These are phyloP conservation scores for Ophonus ardosiacus DNA, from an alignment of 2,888 invertebrate species.

Conservation along the genomic window DNA sequence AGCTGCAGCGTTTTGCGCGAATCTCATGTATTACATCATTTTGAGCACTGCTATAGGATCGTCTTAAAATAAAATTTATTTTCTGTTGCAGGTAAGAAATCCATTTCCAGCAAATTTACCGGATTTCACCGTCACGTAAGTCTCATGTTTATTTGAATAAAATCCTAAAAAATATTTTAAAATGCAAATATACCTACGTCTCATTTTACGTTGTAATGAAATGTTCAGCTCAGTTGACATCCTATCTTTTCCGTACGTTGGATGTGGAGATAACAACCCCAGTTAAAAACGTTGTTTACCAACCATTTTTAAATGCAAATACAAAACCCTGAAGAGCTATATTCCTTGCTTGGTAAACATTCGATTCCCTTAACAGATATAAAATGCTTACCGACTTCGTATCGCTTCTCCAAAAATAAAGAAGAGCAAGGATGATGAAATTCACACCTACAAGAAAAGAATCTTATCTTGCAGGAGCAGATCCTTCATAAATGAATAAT, in stretches of 20 bases:
- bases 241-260: not conserved
- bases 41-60: no score
- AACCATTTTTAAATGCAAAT: constrained; percentile 49
- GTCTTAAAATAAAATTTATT: not conserved
- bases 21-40: no score
- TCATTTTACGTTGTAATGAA: constrained; percentile 25
- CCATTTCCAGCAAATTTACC: not conserved
- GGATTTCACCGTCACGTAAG: constrained; percentile 4
- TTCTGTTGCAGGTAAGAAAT: constrained; percentile 8
- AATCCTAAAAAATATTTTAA: constrained; percentile 18
- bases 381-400: constrained; percentile 31
- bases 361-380: constrained; percentile 28
- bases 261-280: constrained; percentile 3
- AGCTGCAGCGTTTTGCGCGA: no score
- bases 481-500: no score
- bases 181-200: constrained; percentile 1
- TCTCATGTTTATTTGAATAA: constrained; percentile 15
- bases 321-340: constrained; percentile 37
- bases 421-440: not conserved
- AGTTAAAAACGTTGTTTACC: constrained; percentile 43
- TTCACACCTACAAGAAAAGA: not conserved
- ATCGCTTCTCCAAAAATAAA: not conserved
- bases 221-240: not conserved
- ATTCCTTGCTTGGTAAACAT: constrained; percentile 4
- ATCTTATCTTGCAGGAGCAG: not conserved